A percentile compares a stretch with the other conserved stretches of the same genome.
Evolutionary conservation across 1,140 invertebrate species (phyloP).

Genomic region (Anadara kagoshimensis): DNA sequence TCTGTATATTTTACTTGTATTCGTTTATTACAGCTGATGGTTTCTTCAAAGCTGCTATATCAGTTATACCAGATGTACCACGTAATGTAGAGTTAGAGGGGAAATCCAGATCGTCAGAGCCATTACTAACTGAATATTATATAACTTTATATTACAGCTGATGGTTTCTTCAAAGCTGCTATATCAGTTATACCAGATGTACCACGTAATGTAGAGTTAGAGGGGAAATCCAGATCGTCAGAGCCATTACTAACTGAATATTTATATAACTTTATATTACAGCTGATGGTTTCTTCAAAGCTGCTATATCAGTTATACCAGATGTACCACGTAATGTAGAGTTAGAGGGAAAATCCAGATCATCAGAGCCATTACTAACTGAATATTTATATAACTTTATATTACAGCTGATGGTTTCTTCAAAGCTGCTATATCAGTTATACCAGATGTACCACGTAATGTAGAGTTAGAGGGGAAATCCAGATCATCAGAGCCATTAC

Average conservation of each 20-base stretch:
- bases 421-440: slow-evolving; percentile 87
- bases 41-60: slow-evolving; percentile 91
- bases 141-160: slow-evolving; percentile 82
- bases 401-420: slow-evolving; percentile 92
- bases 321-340: slow-evolving; percentile 86
- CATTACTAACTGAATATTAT: slow-evolving; percentile 83
- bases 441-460: slow-evolving; percentile 85
- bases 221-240: slow-evolving; percentile 82
- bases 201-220: slow-evolving; percentile 83
- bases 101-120: slow-evolving; percentile 82
- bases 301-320: slow-evolving; percentile 85
- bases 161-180: slow-evolving; percentile 93
- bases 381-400: slow-evolving; percentile 69
- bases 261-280: slow-evolving; percentile 65
- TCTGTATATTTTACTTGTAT: no score
- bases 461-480: slow-evolving; percentile 85
- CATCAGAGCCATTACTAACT: slow-evolving; percentile 79
- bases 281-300: slow-evolving; percentile 96
- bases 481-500: slow-evolving; percentile 81
- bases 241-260: slow-evolving; percentile 84
- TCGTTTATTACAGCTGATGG: slow-evolving; percentile 85
- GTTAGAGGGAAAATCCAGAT: slow-evolving; percentile 83
- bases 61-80: slow-evolving; percentile 86
- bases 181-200: slow-evolving; percentile 87
- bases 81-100: slow-evolving; percentile 85